A percentile compares a stretch with the other conserved stretches of the same genome.
phyloP scores from a whole-genome alignment of 2,797 vertebrate species.

The Limosa lapponica region DNA sequence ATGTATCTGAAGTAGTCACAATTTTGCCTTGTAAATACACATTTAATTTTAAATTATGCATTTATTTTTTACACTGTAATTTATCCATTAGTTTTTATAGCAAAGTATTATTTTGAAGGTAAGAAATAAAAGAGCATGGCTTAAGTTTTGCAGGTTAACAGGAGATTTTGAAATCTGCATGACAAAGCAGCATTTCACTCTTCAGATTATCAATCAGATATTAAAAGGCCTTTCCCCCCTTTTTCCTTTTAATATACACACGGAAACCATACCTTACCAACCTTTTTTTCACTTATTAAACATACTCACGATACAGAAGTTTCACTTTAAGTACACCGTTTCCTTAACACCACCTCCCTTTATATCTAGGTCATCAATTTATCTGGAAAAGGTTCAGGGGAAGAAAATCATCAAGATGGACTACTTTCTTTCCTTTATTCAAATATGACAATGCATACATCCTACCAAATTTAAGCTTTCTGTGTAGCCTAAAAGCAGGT shows the following conservation, averaged over 20 bases:
- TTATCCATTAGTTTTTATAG: neutral
- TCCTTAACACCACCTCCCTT: neutral
- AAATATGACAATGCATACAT: neutral
- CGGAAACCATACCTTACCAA: neutral
- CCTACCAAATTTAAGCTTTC: neutral
- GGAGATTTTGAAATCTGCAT: neutral
- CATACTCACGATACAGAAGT: neutral
- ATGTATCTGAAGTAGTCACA: neutral
- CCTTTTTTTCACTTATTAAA: neutral
- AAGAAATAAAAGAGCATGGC: neutral
- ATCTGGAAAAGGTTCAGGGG: neutral
- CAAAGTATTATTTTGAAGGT: neutral
- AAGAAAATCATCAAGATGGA: neutral
- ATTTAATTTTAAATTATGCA: neutral
- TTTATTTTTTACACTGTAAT: neutral
- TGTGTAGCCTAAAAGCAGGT: neutral
- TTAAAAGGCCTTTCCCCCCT: neutral
- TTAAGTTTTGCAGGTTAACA: neutral
- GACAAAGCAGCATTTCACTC: neutral
- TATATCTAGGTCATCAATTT: neutral
- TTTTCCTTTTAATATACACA: neutral
- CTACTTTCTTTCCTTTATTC: neutral
- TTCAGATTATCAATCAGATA: neutral
- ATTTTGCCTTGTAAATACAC: neutral
- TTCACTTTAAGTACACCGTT: constrained; percentile 6